Evolutionary conservation across 2,113 vertebrate genomes (phyloP).

Genomic region (Synodontis membranacea): DNA sequence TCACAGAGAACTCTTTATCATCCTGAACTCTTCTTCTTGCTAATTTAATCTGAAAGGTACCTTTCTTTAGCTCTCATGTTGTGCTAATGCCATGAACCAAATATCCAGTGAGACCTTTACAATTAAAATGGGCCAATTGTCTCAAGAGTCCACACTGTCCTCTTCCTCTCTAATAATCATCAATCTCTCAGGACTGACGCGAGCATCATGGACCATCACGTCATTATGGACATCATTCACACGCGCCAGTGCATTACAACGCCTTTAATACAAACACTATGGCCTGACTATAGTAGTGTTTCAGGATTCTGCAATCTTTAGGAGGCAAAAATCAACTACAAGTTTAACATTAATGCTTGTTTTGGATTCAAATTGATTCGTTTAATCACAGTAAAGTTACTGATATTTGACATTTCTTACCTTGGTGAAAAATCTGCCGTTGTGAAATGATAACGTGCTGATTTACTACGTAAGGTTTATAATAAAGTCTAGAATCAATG

Average conservation of each 20-base stretch:
- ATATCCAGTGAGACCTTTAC: constrained; percentile 69
- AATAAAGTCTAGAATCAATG: background rate
- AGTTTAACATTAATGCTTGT: too few relatives aligned
- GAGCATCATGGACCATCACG: too few relatives aligned
- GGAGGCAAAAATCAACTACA: too few relatives aligned
- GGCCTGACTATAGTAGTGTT: too few relatives aligned
- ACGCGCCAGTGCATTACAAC: background rate
- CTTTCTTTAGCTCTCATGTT: background rate
- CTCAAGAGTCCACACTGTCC: constrained; percentile 51
- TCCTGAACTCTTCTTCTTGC: background rate
- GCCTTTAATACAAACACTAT: too few relatives aligned
- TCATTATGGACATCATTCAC: background rate
- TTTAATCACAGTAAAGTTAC: too few relatives aligned
- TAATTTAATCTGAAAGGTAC: background rate
- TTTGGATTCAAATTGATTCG: too few relatives aligned
- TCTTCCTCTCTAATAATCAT: background rate
- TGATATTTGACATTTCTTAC: background rate
- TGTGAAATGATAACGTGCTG: background rate
- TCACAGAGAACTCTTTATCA: background rate
- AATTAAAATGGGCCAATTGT: constrained; percentile 69
- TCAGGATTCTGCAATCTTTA: too few relatives aligned
- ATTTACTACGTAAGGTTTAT: background rate
- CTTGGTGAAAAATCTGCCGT: constrained; percentile 37
- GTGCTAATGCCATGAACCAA: background rate
- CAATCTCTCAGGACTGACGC: background rate